These are phyloP conservation scores for Zeuzera pyrina DNA, from an alignment of 2,888 invertebrate species.

Conservation along the genomic window DNA sequence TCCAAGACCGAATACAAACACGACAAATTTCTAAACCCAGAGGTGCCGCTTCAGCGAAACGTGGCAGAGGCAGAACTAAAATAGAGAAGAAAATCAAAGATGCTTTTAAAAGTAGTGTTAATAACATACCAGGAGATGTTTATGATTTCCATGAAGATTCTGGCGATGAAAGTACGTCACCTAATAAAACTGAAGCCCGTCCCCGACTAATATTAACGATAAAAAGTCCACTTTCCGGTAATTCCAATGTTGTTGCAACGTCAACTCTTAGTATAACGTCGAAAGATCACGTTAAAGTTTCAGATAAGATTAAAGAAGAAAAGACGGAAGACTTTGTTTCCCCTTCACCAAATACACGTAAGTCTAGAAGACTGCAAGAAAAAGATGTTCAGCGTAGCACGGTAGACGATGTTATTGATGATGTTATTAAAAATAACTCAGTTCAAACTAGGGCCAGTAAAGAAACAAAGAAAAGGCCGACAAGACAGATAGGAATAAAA, in stretches of 20 bases:
- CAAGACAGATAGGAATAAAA: conserved; percentile 66
- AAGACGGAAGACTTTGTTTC: conserved; percentile 76
- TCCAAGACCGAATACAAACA: conserved; percentile 53
- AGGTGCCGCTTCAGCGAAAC: conserved; percentile 43
- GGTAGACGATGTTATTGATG: conserved; percentile 91
- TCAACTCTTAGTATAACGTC: conserved; percentile 51
- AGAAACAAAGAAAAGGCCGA: conserved; percentile 64
- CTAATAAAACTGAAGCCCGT: conserved; percentile 68
- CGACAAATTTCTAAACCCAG: conserved; percentile 58
- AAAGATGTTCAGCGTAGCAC: conserved; percentile 83
- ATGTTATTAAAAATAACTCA: conserved; percentile 78
- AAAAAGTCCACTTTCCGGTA: conserved; percentile 76
- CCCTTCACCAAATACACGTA: conserved; percentile 80
- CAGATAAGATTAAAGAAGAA: conserved; percentile 54
- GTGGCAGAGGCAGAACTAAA: conserved; percentile 66
- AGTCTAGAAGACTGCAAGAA: conserved; percentile 85
- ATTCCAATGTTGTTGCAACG: conserved; percentile 46
- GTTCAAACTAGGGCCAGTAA: conserved; percentile 33
- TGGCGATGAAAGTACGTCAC: conserved; percentile 73
- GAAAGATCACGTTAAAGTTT: conserved; percentile 42
- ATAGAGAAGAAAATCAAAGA: conserved; percentile 67
- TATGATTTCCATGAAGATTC: conserved; percentile 95
- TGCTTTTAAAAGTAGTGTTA: conserved; percentile 63
- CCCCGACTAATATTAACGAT: conserved; percentile 87
- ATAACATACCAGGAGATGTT: conserved; percentile 80